Conservation (phyloP, 2,113 vertebrate species). For the Saccopteryx bilineata region DNA sequence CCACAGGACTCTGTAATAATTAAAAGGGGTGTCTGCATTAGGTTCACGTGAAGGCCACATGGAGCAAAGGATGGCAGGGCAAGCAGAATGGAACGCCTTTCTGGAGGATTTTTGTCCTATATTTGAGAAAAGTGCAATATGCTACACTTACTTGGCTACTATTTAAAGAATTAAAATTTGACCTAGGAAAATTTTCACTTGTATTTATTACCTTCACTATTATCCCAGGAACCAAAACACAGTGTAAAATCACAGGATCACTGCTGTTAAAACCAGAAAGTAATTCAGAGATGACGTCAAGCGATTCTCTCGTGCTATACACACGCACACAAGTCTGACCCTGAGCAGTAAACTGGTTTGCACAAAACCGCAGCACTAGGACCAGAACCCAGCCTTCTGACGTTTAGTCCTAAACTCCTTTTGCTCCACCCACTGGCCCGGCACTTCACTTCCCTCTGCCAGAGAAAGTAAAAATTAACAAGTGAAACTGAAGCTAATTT, state of each 20-base stretch:
- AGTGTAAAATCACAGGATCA: neutral
- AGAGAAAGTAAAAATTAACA: constrained; percentile 57
- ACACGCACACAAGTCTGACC: neutral
- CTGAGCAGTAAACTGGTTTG: neutral
- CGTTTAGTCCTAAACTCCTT: neutral
- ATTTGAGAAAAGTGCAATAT: neutral
- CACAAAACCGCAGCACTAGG: neutral
- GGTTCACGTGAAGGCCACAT: neutral
- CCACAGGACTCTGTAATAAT: neutral
- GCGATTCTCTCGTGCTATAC: neutral
- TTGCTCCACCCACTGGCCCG: neutral
- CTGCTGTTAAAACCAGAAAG: neutral
- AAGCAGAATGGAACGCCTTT: neutral
- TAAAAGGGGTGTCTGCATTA: neutral
- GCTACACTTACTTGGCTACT: neutral
- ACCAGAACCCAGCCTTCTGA: neutral
- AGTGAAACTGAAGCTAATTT: constrained; percentile 61
- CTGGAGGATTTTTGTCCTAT: neutral
- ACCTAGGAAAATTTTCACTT: neutral
- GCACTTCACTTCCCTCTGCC: neutral
- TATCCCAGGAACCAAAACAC: neutral
- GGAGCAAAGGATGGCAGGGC: neutral
- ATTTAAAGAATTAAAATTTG: neutral
- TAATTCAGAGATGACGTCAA: neutral
- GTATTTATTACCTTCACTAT: neutral